Evolutionary conservation across 2,113 vertebrate genomes (phyloP), one percentile per base, ranked within the genome.

Genomic region (Erpornis zantholeuca): DNA sequence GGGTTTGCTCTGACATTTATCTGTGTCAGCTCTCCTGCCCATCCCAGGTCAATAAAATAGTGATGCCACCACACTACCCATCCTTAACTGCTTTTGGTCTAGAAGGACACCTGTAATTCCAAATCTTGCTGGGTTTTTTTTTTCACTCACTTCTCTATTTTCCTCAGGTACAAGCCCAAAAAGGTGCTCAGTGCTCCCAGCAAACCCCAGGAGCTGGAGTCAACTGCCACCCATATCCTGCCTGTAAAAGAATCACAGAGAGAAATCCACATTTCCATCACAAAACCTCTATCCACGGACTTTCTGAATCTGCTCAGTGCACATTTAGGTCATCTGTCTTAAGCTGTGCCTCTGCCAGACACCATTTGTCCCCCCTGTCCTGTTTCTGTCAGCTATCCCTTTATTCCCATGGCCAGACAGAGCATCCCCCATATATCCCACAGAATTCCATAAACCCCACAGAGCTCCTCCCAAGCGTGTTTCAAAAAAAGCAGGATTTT

Each of bases 271-370:
- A 57, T 86, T 83, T 70, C 82, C 68, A 65, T 8, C 10, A 38
- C 63, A 80, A 76, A 96, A 92, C 68, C 86, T 77, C 72, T 12
- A 56, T 9, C 64, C 88, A 17, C 0, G 0, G 47, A 64, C 68
- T 40, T 88, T 75, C 49, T 59, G 73, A 81, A 88, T 63, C 64
- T 71, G 52, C 69, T 81, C 72, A 75, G 71, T 36, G 83, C 91
- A 92, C 94, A 86, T 96, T 90, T 93, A 96, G 91, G 92, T 84
- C 94, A 93, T 63, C 77, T 42, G 80, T 83, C 92, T 75, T 31
- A 28, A 77, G 24, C 83, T 87, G 36, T 38, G 84, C 86, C 66
- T 86, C 88, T 71, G 72, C 80, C 88, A 83, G 80, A 49, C 76
- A 63, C 35, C 15, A 8, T 59, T 93, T 59, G 68, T 82, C 27